A percentile compares a stretch with the other conserved stretches of the same genome.
Conservation (phyloP, 2,888 invertebrate species). For the Theretra japonica region DNA sequence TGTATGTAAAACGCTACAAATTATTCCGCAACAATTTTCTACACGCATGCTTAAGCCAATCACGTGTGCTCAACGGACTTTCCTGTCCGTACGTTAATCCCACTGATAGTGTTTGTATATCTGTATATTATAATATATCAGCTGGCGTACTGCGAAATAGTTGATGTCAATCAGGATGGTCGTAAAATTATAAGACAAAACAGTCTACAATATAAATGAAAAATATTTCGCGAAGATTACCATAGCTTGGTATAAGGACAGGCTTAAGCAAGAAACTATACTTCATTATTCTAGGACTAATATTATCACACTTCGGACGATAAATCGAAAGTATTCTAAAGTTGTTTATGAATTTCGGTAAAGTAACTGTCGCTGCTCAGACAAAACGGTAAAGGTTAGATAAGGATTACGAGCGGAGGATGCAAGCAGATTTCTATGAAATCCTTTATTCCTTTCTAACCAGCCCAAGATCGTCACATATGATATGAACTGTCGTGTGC, state of each 20-base stretch:
- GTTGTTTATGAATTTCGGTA: neutral
- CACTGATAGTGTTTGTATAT: neutral
- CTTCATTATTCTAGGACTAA: neutral
- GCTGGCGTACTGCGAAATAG: no score
- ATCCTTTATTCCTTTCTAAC: constrained; percentile 24
- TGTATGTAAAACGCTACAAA: constrained; percentile 60
- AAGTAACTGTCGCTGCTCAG: neutral
- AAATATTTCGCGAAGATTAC: no score
- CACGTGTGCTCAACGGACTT: constrained; percentile 17
- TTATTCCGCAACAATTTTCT: constrained; percentile 63
- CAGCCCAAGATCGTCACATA: constrained; percentile 18
- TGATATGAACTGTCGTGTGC: constrained; percentile 9
- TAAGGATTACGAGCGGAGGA: constrained; percentile 10
- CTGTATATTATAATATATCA: no score
- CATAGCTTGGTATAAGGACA: no score
- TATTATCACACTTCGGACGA: neutral
- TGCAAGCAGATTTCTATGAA: constrained; percentile 15
- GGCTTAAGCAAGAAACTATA: neutral
- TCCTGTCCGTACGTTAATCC: neutral
- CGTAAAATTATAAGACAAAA: no score
- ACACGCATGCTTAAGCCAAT: constrained; percentile 49
- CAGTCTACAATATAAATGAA: no score
- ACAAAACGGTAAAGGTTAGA: constrained; percentile 9
- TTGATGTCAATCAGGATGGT: no score
- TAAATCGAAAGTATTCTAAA: neutral